phyloP scores from a whole-genome alignment of 2,797 vertebrate genomes.

The Falco berigora region DNA sequence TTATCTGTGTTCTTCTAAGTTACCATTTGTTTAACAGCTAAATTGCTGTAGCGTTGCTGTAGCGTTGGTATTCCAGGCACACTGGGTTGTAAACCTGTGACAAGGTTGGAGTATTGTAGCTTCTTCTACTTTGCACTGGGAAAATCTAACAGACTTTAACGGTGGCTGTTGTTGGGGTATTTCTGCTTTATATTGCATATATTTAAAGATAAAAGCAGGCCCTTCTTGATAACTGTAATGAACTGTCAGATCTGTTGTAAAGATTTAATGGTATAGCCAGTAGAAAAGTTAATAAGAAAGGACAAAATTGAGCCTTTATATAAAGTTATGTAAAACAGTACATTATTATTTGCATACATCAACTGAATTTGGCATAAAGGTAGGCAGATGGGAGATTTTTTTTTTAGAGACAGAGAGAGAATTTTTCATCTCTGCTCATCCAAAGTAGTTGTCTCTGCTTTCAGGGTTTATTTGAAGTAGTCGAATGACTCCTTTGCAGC shows the following conservation, averaged over 20 bases:
- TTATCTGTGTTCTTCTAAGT: neutral
- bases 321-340: neutral
- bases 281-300: neutral
- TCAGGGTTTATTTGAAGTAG: neutral
- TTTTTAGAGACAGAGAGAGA: neutral
- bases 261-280: neutral
- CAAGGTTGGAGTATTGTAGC: neutral
- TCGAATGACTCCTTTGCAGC: neutral
- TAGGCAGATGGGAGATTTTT: neutral
- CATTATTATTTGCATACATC: neutral
- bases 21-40: neutral
- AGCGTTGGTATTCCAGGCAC: neutral
- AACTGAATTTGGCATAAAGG: neutral
- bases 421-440: neutral
- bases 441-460: neutral
- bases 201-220: neutral
- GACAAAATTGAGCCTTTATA: neutral
- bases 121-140: neutral
- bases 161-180: rapidly evolving
- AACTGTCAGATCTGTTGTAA: neutral
- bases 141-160: neutral
- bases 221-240: neutral
- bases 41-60: neutral
- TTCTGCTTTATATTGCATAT: neutral
- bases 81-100: neutral